These are phyloP conservation scores for Mugil cephalus DNA, from an alignment of 2,113 vertebrate genomes.

Conservation along the genomic window DNA sequence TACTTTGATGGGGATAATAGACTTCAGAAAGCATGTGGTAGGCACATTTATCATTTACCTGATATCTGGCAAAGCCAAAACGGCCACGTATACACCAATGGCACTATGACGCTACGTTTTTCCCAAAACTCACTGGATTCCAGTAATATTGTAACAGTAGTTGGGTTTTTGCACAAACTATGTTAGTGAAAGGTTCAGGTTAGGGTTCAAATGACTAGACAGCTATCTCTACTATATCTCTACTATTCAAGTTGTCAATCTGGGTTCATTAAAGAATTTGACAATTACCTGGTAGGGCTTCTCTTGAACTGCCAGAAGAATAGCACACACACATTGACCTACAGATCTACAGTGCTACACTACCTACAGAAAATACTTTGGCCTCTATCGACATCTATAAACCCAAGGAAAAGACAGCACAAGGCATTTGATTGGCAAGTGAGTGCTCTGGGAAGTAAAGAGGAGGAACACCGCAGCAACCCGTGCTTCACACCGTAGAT, in stretches of 20 bases:
- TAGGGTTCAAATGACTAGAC: neutral
- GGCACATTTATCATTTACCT: too few species aligned
- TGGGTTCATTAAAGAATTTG: neutral
- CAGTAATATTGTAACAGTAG: conserved; percentile 7
- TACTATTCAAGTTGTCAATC: too few species aligned
- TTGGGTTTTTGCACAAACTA: too few species aligned
- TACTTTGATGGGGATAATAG: conserved; percentile 17
- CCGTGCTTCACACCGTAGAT: conserved; percentile 54
- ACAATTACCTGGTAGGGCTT: conserved; percentile 5
- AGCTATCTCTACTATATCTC: neutral
- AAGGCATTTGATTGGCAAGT: conserved; percentile 55
- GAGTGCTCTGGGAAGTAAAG: conserved; percentile 43
- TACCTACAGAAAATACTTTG: conserved; percentile 21
- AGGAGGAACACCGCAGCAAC: conserved; percentile 44
- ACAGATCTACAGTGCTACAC: neutral
- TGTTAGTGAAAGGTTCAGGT: neutral
- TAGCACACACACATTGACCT: neutral
- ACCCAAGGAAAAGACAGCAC: conserved; percentile 43
- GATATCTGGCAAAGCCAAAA: too few species aligned
- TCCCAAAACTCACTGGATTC: neutral
- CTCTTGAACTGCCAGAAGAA: conserved; percentile 11
- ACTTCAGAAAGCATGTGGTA: too few species aligned
- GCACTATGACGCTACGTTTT: conserved; percentile 13
- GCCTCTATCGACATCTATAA: conserved; percentile 4
- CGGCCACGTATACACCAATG: too few species aligned